phyloP scores from a whole-genome alignment of 2,113 vertebrate species.

The Ceuthmochares aereus region DNA sequence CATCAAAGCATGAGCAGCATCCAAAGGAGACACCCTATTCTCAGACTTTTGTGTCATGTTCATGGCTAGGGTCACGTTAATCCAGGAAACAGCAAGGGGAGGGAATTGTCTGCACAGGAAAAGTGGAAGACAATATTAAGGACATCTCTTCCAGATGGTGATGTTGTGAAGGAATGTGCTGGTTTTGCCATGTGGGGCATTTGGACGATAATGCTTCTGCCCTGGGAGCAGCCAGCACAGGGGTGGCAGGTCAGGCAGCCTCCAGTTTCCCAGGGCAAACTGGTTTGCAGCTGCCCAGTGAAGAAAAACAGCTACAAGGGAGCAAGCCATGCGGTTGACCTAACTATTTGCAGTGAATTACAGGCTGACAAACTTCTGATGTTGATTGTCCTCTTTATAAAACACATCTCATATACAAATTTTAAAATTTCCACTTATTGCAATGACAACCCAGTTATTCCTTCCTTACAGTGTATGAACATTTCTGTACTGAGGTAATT shows the following conservation, averaged over 20 bases:
- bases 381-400: neutral
- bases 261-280: neutral
- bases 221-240: fast-evolving
- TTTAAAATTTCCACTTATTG: neutral
- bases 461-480: neutral
- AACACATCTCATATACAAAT: neutral
- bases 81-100: neutral
- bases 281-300: fast-evolving
- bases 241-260: neutral
- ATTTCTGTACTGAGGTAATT: slow-evolving; percentile 36
- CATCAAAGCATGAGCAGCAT: neutral
- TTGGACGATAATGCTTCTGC: neutral
- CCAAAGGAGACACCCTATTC: neutral
- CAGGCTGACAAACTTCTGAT: neutral
- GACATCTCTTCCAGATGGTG: neutral
- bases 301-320: neutral
- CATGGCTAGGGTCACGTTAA: neutral
- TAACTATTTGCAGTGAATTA: neutral
- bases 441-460: neutral
- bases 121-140: neutral
- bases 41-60: neutral
- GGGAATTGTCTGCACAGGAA: neutral
- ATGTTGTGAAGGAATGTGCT: fast-evolving
- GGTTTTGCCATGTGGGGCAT: neutral
- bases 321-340: fast-evolving